Base-by-base conservation (phyloP, 2,797 vertebrate genomes). In the Coendou prehensilis region DNA sequence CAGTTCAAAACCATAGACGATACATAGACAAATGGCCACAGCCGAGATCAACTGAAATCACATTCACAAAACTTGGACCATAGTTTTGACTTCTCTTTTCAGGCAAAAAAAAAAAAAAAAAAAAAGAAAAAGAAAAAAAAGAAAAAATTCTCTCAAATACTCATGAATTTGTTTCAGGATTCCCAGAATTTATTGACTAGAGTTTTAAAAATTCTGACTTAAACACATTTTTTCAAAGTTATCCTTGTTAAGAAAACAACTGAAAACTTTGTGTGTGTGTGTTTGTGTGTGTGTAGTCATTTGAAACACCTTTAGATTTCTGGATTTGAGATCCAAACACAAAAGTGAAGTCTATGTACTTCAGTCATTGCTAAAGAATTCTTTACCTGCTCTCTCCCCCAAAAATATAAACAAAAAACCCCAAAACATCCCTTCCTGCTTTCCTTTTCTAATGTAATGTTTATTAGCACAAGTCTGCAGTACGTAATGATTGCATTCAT, bases 321-420 rank as follows among this genome's bases (percentile, higher is more conserved):
- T 73, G 71, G 30, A 14, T 89, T 83, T 76, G 56, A 71, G 22
- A 14, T 78, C 54, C 82, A 89, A 96, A 91, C 52, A 95, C 61
- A 91, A 90, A 95, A 59, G 84, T 76, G 22, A 93, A 59, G 75
- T 64, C 14, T 71, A 8, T 57, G 22, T 92, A 64, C 47, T 76
- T 91, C 30, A 85, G 75, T 64, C 45, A 89, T 47, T 47, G 26
- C 56, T 88, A 1, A 83, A 91, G 61, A 82, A 45, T 56, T 81
- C 10, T 78, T 79, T 76, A 76, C 7, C 93, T 26, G 37, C 9
- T 15, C n/a, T 10, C 33, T n/a, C 30, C 47, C 47, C n/a, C 2
- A 41, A 50, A 85, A 79, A 80, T 11, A 57, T 69, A 92, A 37
- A 86, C 14, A 8, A 86, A 54, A 64, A 4, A 54, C 78, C 54